These are phyloP conservation scores for Drosophila kikkawai DNA, from an alignment of 1,140 invertebrate species.

Conservation along the genomic window DNA sequence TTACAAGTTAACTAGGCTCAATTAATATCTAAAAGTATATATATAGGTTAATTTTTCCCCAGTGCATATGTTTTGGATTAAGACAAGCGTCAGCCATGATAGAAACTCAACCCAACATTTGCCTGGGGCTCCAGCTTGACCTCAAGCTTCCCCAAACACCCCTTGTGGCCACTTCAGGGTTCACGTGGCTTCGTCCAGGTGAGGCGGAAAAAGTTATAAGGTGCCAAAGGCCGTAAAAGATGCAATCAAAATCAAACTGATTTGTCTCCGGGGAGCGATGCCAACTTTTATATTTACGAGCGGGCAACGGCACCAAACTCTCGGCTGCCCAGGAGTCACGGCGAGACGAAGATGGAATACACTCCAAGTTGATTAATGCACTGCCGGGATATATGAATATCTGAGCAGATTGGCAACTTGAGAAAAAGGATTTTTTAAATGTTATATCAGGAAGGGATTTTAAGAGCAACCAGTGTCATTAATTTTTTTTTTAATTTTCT, in stretches of 20 bases:
- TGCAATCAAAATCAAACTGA: slow-evolving; percentile 83
- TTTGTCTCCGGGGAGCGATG: slow-evolving; percentile 78
- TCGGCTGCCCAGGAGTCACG: neutral
- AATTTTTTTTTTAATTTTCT: neutral
- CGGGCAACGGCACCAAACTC: slow-evolving; percentile 13
- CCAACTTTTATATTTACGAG: slow-evolving; percentile 81
- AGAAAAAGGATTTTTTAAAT: neutral
- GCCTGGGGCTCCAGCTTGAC: slow-evolving; percentile 9
- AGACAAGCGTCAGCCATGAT: slow-evolving; percentile 33
- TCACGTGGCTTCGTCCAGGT: slow-evolving; percentile 24
- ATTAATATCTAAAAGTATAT: no score
- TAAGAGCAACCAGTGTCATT: no score
- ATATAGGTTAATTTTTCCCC: neutral
- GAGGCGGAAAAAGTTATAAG: slow-evolving; percentile 70
- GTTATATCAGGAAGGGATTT: neutral
- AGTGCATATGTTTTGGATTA: slow-evolving; percentile 34
- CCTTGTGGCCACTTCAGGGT: slow-evolving; percentile 18
- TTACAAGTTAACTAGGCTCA: no score
- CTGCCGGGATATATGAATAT: slow-evolving; percentile 27
- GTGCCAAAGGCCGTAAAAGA: slow-evolving; percentile 81
- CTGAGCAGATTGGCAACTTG: slow-evolving; percentile 28
- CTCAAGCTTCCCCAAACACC: slow-evolving; percentile 1
- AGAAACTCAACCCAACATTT: slow-evolving; percentile 30
- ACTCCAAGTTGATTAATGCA: slow-evolving; percentile 32
- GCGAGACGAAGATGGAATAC: slow-evolving; percentile 40